Evolutionary conservation across 1,140 invertebrate species (phyloP), one percentile per base, ranked within the genome.

Genomic region (Cotesia chilonis): DNA sequence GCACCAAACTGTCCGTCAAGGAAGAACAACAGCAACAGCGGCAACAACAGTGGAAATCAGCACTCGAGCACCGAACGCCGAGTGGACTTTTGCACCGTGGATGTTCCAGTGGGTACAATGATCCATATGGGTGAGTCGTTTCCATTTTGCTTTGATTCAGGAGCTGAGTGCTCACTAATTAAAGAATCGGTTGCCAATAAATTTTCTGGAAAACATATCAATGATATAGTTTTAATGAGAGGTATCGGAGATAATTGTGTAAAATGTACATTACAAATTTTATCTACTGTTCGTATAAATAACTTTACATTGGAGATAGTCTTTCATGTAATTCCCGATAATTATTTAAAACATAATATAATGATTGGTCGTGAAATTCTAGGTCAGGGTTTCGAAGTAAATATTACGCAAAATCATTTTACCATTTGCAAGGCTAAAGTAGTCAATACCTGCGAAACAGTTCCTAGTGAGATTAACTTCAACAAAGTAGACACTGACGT

Each of bases 151-250:
- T 74, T 70, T 51, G 66, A 76, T 57, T 74, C 75, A 4, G 70
- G 70, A 17, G 75, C 75, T 7, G 75, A 74, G 61, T 76, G 72
- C 47, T 76, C 70, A 14, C n/a, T 72, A 1, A 70, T 76, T 4
- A 70, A 66, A 47, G 70, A 74, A 47, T 63, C 17, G 10, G 10
- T 74, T 9, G 36, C 66, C 2, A 36, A 35, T 9, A 74, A 61
- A 66, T 74, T 74, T 36, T 9, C 10, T 4, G 72, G 69, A n/a
- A 71, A 76, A 38, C 17, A 63, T 38, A 36, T 51, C 37, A 4
- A 72, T 52, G 35, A 59, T 54, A 1, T 41, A 36, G 64, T 75
- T n/a, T 17, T 37, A 47, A 12, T 75, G 4, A 57, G 38, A 17
- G 74, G 74, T 7, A 65, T 75, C 2, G 70, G 70, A 0, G 37